Evolutionary conservation across 2,888 invertebrate genomes (phyloP), one percentile per base, ranked within the genome.

Genomic region (Hypena proboscidalis): DNA sequence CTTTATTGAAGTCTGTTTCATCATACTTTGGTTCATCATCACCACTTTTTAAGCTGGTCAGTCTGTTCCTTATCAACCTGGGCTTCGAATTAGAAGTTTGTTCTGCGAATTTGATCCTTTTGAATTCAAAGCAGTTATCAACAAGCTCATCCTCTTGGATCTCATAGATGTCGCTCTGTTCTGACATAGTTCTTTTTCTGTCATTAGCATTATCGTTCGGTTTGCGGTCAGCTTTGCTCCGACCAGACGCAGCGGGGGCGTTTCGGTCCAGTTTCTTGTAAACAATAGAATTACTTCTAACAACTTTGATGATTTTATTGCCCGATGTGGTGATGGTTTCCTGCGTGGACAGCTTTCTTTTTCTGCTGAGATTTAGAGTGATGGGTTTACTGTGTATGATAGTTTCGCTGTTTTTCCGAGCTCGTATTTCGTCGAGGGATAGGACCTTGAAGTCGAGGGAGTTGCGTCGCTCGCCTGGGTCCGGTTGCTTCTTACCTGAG

Each of bases 351-450:
- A 85, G 48, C 51, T 87, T 90, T 38, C 90, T 70, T 63, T 90
- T 90, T 11, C 88, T 74, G 43, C 62, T 80, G 20, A 90, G 53
- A 33, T 84, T 90, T 1, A 90, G 53, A 0, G 84, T 83, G 29
- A 87, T 88, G 0, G 83, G 85, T 14, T 73, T 69, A 0, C 58
- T 54, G 38, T 73, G 77, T 35, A 80, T 50, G 7, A 80, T 51
- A 0, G 80, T 67, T 4, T 72, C 71, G 1, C 54, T 65, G 48
- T 82, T 87, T 58, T 86, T 87, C 30, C 77, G 69, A 0, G 89
- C 90, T 35, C 91, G 67, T 5, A 92, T 92, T 64, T 92, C 92
- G n/a, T 91, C 91, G 3, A 92, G 71, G 0, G 92, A 89, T 7
- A 92, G 60, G 0, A 92, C 73, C 70, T 92, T 88, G 62, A 92